These are phyloP conservation scores for Palythoa grandis DNA, from an alignment of 92 coral and sea anemone species.

Conservation along the genomic window DNA sequence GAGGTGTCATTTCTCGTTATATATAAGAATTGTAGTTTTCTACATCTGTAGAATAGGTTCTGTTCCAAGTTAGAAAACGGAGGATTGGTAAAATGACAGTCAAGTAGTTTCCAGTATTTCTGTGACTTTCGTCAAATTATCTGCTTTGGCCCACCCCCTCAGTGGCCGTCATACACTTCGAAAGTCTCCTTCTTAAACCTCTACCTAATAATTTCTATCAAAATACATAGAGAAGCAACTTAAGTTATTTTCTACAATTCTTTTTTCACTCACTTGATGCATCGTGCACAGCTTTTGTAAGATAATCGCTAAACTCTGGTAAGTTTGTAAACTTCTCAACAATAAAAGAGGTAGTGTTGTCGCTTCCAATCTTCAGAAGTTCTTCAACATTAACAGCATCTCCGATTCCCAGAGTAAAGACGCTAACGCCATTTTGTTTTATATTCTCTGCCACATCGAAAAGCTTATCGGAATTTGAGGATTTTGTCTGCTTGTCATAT, in stretches of 20 bases:
- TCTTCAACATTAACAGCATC: slow-evolving; percentile 8
- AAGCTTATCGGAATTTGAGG: background rate
- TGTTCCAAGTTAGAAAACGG: too few relatives aligned
- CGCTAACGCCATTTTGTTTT: slow-evolving; percentile 5
- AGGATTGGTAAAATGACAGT: too few relatives aligned
- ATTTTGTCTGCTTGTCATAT: slow-evolving; percentile 17
- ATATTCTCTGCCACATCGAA: background rate
- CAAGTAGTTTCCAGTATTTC: too few relatives aligned
- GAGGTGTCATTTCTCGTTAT: too few relatives aligned
- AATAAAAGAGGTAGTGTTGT: background rate
- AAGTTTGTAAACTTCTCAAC: slow-evolving; percentile 7
- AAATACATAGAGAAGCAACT: background rate
- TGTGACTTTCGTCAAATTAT: too few relatives aligned
- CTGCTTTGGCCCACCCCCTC: too few relatives aligned
- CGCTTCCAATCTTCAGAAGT: slow-evolving; percentile 23
- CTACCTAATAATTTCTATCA: background rate
- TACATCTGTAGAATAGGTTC: too few relatives aligned
- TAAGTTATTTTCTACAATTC: background rate
- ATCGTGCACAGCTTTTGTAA: slow-evolving; percentile 17
- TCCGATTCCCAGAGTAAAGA: slow-evolving; percentile 20
- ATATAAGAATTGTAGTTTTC: too few relatives aligned
- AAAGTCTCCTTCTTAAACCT: too few relatives aligned
- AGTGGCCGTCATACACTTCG: too few relatives aligned
- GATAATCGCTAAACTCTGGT: slow-evolving; percentile 13
- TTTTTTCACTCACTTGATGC: slow-evolving; percentile 28